A percentile compares a stretch with the other conserved stretches of the same genome.
Evolutionary conservation across 1,140 invertebrate species (phyloP).

Genomic region (Aphaenogaster floridana): DNA sequence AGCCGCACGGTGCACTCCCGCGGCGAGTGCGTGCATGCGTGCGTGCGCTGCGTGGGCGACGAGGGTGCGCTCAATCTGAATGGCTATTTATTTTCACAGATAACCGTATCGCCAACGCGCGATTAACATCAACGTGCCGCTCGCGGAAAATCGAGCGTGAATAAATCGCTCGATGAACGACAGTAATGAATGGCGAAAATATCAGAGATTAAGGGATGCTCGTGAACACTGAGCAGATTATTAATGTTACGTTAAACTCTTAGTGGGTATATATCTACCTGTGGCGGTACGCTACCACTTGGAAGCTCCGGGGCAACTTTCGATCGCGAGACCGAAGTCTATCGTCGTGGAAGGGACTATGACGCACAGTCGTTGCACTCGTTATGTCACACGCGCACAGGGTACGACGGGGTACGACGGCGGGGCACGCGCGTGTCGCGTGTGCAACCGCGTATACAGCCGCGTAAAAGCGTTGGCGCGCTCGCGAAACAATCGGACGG

Average conservation of each 20-base stretch:
- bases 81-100: constrained; percentile 33
- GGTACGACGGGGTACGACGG: neutral
- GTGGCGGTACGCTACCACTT: neutral
- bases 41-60: constrained; percentile 35
- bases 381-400: constrained; percentile 17
- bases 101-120: neutral
- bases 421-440: constrained; percentile 28
- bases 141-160: neutral
- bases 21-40: neutral
- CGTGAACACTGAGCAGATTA: neutral
- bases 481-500: neutral
- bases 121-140: neutral
- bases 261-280: constrained; percentile 32
- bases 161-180: constrained; percentile 19
- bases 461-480: neutral
- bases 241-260: constrained; percentile 1
- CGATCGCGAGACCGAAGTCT: constrained; percentile 35
- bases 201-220: neutral
- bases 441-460: neutral
- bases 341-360: constrained; percentile 27
- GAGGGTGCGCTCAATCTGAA: constrained; percentile 14
- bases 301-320: constrained; percentile 29
- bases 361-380: constrained; percentile 49
- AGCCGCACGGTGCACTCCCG: constrained; percentile 19
- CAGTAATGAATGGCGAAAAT: neutral